Evolutionary conservation across 2,888 invertebrate species (phyloP), one percentile per base, ranked within the genome.

Genomic region (Agrotis ipsilon): DNA sequence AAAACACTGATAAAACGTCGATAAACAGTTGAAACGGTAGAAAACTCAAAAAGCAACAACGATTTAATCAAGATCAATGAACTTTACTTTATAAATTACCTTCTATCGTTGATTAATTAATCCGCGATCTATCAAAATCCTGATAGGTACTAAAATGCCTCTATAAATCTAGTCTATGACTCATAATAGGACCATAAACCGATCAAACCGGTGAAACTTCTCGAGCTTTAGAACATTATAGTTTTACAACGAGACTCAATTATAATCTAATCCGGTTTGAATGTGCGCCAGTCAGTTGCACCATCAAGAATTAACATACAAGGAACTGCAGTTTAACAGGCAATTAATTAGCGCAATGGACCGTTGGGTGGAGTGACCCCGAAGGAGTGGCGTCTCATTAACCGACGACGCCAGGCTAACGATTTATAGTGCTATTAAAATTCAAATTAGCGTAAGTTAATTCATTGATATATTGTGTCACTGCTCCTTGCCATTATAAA

Each of bases 371-470:
- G 86, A 90, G 82, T 89, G 89, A 90, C 90, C 90, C 90, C 82
- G 81, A 74, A 86, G 88, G 89, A 88, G 87, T 80, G 85, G 78
- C 86, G 86, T 86, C 89, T 87, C 86, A 89, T 87, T 89, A 87
- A 85, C 83, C 81, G 81, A 81, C 83, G 82, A 82, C 82, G 87
- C 83, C 88, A 81, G 81, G 64, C 84, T 59, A 66, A 74, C 85
- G 84, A 91, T 90, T 91, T 89, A 91, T 89, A 76, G 72, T 66
- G 83, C 88, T 87, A 90, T 92, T 90, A 91, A 88, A 89, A 92
- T 92, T 91, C 87, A 90, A 91, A 92, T 91, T 88, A 91, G 92
- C 87, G 89, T 91, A 92, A 92, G 91, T 87, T 85, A 85, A 87
- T 86, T 82, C 82, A 87, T 86, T 85, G 79, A 83, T 83, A 84